Evolutionary conservation across 2,888 invertebrate genomes (phyloP).

Genomic region (Syrphus vitripennis): DNA sequence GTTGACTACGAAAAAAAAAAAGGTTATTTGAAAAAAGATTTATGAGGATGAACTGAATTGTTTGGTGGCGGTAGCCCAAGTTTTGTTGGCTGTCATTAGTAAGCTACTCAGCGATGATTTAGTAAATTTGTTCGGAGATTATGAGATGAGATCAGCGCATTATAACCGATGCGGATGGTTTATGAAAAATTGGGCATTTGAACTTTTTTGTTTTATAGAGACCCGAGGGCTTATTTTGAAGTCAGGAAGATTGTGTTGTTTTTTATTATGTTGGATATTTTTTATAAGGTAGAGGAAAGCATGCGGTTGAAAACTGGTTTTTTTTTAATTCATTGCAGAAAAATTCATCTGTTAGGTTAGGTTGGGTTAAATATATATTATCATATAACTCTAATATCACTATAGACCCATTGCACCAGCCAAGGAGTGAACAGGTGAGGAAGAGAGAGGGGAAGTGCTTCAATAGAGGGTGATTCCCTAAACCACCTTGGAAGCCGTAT

Average conservation of each 20-base stretch:
- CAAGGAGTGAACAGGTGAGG: no score
- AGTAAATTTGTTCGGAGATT: conserved; percentile 63
- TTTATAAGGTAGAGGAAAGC: neutral
- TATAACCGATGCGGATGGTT: neutral
- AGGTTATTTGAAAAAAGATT: conserved; percentile 53
- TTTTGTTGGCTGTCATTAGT: conserved; percentile 57
- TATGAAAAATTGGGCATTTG: conserved; percentile 55
- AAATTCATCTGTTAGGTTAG: no score
- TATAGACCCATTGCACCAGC: no score
- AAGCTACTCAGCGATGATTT: conserved; percentile 67
- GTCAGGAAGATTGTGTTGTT: conserved; percentile 27
- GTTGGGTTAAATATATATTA: no score
- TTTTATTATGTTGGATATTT: conserved; percentile 1
- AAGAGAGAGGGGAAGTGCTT: no score
- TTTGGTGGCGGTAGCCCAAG: conserved; percentile 53
- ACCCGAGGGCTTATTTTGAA: neutral
- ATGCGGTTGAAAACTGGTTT: no score
- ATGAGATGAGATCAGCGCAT: neutral
- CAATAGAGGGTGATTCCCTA: no score
- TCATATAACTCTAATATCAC: no score
- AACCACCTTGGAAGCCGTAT: no score
- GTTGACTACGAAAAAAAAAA: no score
- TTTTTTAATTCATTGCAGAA: no score
- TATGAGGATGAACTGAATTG: conserved; percentile 59
- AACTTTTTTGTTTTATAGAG: neutral